Conservation (phyloP, 2,888 invertebrate species). For the Papilio elwesi region DNA sequence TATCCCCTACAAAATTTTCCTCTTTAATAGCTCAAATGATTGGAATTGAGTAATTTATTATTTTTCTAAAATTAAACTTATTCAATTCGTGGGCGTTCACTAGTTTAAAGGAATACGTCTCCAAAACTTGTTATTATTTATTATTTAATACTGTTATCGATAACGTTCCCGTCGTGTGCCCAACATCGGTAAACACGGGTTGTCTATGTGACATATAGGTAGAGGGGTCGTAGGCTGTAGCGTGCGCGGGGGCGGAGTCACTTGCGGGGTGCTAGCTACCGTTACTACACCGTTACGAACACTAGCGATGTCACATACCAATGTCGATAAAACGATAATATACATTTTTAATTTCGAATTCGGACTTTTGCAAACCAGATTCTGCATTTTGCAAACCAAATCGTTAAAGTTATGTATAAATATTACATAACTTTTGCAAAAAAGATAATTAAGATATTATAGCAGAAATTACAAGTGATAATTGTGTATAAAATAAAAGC, state of each 20-base stretch:
- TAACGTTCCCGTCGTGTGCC: not conserved
- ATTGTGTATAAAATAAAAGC: conserved; percentile 23
- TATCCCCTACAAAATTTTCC: too few species aligned
- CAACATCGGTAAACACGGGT: conserved; percentile 23
- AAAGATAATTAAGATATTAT: conserved; percentile 31
- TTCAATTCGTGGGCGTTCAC: too few species aligned
- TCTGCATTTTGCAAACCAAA: too few species aligned
- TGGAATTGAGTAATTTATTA: too few species aligned
- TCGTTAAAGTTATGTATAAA: too few species aligned
- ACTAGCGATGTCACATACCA: conserved; percentile 52
- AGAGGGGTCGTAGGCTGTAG: conserved; percentile 37
- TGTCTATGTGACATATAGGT: conserved; percentile 21
- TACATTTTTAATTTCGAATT: too few species aligned
- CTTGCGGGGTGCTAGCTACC: conserved; percentile 61
- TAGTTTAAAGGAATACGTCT: too few species aligned
- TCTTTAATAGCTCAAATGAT: too few species aligned
- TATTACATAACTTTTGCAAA: too few species aligned
- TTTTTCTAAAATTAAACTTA: too few species aligned
- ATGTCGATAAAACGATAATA: conserved; percentile 11
- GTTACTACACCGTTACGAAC: conserved; percentile 68
- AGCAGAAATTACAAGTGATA: conserved; percentile 15
- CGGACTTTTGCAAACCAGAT: too few species aligned
- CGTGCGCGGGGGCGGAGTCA: conserved; percentile 49
- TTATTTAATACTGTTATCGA: conserved; percentile 10
- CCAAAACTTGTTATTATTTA: not conserved